A percentile compares a stretch with the other conserved stretches of the same genome.
These are phyloP conservation scores for Eufriesea mexicana DNA, from an alignment of 1,140 invertebrate genomes.

Conservation along the genomic window DNA sequence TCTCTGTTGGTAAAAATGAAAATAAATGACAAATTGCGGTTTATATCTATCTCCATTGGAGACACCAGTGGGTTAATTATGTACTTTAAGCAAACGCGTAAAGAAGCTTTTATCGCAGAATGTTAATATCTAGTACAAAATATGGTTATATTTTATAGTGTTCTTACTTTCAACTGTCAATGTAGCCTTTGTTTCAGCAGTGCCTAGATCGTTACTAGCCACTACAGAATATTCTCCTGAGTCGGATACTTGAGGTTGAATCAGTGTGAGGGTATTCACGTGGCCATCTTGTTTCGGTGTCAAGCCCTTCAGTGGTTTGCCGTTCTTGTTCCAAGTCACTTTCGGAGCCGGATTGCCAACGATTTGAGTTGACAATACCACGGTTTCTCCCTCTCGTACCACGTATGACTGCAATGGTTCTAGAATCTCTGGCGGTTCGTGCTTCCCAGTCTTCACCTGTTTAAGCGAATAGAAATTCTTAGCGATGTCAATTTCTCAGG, in stretches of 20 bases:
- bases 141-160: not conserved
- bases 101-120: not conserved
- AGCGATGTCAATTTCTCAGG: too few relatives aligned
- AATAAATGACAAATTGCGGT: too few relatives aligned
- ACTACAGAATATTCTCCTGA: slow-evolving; percentile 91
- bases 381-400: slow-evolving; percentile 90
- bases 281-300: slow-evolving; percentile 86
- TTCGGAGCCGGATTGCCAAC: slow-evolving; percentile 91
- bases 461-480: slow-evolving; percentile 11
- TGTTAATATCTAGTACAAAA: not conserved
- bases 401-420: slow-evolving; percentile 89
- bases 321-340: slow-evolving; percentile 91
- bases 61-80: too few relatives aligned
- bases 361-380: slow-evolving; percentile 89
- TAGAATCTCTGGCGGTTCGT: slow-evolving; percentile 90
- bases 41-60: not conserved
- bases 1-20: too few relatives aligned
- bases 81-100: not conserved
- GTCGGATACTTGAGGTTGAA: slow-evolving; percentile 86
- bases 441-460: slow-evolving; percentile 86
- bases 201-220: slow-evolving; percentile 90
- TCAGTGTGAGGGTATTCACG: slow-evolving; percentile 86
- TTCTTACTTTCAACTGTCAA: slow-evolving; percentile 90
- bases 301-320: slow-evolving; percentile 85
- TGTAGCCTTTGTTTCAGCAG: slow-evolving; percentile 88